These are phyloP conservation scores for Proterorhinus semilunaris DNA, from an alignment of 2,113 vertebrate genomes.

Conservation along the genomic window DNA sequence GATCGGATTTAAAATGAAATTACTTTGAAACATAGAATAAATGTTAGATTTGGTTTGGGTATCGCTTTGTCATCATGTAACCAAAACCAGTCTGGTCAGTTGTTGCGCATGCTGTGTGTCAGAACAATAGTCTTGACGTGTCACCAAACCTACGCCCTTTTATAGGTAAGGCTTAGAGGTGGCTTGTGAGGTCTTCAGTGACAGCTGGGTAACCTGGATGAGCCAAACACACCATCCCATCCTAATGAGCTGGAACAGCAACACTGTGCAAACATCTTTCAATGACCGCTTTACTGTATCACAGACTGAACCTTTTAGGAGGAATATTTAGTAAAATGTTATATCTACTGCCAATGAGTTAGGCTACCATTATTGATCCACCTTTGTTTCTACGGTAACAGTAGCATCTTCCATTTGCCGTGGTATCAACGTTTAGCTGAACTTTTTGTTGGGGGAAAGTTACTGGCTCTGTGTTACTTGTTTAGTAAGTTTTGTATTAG, in stretches of 20 bases:
- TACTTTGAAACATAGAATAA: background rate
- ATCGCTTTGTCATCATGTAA: no score
- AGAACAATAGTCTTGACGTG: no score
- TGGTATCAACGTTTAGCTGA: background rate
- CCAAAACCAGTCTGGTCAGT: no score
- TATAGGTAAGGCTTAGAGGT: slow-evolving; percentile 17
- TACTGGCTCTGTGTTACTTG: background rate
- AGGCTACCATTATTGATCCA: no score
- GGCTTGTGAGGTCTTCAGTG: slow-evolving; percentile 32
- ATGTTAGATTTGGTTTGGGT: background rate
- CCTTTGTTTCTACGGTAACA: background rate
- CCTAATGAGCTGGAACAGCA: background rate
- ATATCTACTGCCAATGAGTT: background rate
- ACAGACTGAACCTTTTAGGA: no score
- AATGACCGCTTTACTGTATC: no score
- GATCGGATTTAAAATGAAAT: no score
- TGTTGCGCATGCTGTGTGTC: no score
- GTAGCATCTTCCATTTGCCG: background rate
- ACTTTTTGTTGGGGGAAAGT: background rate
- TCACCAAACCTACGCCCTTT: no score
- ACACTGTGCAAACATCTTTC: background rate
- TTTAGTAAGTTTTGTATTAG: background rate
- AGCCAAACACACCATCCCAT: slow-evolving; percentile 5
- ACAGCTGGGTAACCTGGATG: slow-evolving; percentile 1
- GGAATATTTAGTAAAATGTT: no score